Evolutionary conservation across 2,888 invertebrate species (phyloP).

Genomic region (Nymphalis urticae): DNA sequence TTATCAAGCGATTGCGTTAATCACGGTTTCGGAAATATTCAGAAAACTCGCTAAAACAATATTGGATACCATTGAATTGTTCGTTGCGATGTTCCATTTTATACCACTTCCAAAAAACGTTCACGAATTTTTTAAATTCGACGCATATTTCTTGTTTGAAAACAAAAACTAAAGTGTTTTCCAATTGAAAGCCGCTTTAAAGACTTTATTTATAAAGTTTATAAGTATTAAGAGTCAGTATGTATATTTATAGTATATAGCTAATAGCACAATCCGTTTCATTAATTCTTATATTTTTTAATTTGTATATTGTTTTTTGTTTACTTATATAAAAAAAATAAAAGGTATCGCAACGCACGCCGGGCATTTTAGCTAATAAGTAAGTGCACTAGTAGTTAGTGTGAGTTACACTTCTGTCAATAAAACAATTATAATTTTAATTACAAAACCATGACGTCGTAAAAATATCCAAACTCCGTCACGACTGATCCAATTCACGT

Average conservation of each 20-base stretch:
- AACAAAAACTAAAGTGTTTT: background rate
- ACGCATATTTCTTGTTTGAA: background rate
- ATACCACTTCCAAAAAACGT: background rate
- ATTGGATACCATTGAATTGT: constrained; percentile 8
- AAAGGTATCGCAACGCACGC: too few species aligned
- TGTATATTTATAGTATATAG: too few species aligned
- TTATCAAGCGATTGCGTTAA: background rate
- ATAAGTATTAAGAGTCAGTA: too few species aligned
- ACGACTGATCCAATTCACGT: constrained; percentile 13
- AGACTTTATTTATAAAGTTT: too few species aligned
- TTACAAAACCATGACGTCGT: background rate
- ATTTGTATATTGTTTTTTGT: too few species aligned
- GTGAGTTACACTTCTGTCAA: background rate
- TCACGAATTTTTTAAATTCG: constrained; percentile 1
- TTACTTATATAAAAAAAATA: too few species aligned
- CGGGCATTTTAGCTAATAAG: too few species aligned
- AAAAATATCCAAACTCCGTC: constrained; percentile 19
- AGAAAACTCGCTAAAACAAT: background rate
- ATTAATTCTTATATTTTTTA: too few species aligned
- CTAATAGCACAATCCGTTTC: too few species aligned
- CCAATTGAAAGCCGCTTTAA: background rate
- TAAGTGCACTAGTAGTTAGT: too few species aligned
- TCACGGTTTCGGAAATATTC: background rate
- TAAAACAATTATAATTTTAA: background rate
- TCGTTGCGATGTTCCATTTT: constrained; percentile 10